Evolutionary conservation across 1,140 invertebrate genomes (phyloP).

Genomic region (Lysiphlebus fabarum): DNA sequence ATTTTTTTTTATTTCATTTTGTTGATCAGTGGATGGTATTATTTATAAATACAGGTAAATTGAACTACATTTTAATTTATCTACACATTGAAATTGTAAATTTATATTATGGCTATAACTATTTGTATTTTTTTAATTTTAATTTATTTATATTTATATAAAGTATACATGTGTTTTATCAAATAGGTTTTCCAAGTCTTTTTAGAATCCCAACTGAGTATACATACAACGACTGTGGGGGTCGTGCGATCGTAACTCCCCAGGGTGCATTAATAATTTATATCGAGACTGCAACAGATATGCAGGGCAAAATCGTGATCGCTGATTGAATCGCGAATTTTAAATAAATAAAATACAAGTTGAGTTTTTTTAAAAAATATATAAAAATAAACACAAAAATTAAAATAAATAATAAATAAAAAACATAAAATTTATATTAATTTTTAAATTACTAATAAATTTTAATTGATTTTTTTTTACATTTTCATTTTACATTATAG

Average conservation of each 20-base stretch:
- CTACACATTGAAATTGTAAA: neutral
- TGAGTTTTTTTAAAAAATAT: neutral
- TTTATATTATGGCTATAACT: too few relatives aligned
- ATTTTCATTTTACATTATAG: too few relatives aligned
- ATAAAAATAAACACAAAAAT: too few relatives aligned
- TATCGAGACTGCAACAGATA: slow-evolving; percentile 29
- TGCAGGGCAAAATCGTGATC: slow-evolving; percentile 38
- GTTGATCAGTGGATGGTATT: too few relatives aligned
- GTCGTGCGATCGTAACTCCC: slow-evolving; percentile 28
- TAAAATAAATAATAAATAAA: neutral
- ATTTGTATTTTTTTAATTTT: too few relatives aligned
- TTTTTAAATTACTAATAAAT: too few relatives aligned
- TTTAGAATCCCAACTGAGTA: neutral
- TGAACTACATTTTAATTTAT: slow-evolving; percentile 1
- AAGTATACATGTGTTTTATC: neutral
- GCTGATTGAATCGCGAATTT: slow-evolving; percentile 30
- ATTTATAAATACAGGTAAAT: slow-evolving; percentile 2
- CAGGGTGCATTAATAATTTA: slow-evolving; percentile 43
- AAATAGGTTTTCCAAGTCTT: neutral
- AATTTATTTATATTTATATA: neutral
- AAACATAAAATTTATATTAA: neutral
- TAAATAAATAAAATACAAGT: slow-evolving; percentile 7
- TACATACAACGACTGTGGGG: slow-evolving; percentile 8
- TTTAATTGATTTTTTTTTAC: too few relatives aligned
- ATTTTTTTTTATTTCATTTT: neutral